A percentile compares a stretch with the other conserved stretches of the same genome.
Evolutionary conservation across 2,888 invertebrate species (phyloP).

Genomic region (Vandiemenella viatica): DNA sequence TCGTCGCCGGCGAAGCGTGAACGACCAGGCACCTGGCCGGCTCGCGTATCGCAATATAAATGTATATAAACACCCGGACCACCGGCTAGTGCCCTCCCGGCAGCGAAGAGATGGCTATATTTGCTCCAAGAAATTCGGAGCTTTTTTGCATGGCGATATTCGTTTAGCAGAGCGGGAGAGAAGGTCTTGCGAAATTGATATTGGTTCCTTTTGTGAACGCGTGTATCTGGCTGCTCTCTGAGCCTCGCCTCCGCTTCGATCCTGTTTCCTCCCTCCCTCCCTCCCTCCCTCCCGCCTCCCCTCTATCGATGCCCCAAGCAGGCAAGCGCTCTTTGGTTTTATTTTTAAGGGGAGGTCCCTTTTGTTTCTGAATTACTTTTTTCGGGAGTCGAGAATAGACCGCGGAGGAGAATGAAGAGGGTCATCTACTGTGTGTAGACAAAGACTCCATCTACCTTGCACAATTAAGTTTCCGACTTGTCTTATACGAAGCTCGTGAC

Average conservation of each 20-base stretch:
- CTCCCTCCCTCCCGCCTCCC: not conserved
- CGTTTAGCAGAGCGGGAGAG: too few relatives aligned
- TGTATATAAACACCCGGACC: too few relatives aligned
- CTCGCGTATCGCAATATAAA: too few relatives aligned
- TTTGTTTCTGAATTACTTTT: not conserved
- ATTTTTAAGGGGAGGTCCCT: not conserved
- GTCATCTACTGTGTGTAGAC: too few relatives aligned
- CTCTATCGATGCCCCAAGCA: not conserved
- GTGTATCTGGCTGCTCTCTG: not conserved
- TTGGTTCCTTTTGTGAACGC: not conserved
- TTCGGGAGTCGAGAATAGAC: not conserved
- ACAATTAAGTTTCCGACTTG: too few relatives aligned
- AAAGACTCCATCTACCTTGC: too few relatives aligned
- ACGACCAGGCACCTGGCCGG: too few relatives aligned
- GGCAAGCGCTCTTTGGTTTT: not conserved
- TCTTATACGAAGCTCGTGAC: too few relatives aligned
- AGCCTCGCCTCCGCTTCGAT: not conserved
- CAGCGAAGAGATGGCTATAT: too few relatives aligned
- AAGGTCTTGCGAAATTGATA: not conserved
- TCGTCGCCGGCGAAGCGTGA: too few relatives aligned
- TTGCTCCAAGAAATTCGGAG: too few relatives aligned
- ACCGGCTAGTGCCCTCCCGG: too few relatives aligned
- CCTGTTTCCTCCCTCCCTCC: not conserved
- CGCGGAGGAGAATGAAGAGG: not conserved
- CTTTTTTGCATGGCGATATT: not conserved